These are phyloP conservation scores for Fulmarus glacialis DNA, from an alignment of 2,113 vertebrate species.

Conservation along the genomic window DNA sequence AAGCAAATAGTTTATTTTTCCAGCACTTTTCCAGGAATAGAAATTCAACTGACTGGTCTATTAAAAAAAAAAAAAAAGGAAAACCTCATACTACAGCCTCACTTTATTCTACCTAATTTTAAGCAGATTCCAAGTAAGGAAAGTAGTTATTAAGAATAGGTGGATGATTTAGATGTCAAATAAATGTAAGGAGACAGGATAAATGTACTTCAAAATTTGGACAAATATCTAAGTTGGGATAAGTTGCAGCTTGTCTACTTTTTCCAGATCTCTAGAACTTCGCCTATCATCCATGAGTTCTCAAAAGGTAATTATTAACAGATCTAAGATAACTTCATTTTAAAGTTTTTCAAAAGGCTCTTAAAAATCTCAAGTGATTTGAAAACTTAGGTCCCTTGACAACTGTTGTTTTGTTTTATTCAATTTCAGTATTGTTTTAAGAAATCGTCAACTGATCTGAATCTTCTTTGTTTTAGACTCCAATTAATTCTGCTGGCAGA, in stretches of 20 bases:
- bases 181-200: not conserved
- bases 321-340: not conserved
- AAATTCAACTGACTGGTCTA: not conserved
- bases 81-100: not conserved
- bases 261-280: not conserved
- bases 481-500: not conserved
- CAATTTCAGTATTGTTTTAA: not conserved
- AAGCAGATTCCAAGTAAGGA: not conserved
- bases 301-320: not conserved
- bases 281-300: not conserved
- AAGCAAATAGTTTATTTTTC: not conserved
- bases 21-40: not conserved
- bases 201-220: not conserved
- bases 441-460: not conserved
- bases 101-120: not conserved
- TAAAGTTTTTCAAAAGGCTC: not conserved
- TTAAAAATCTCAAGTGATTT: not conserved
- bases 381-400: not conserved
- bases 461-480: not conserved
- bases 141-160: not conserved
- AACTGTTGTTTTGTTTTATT: not conserved
- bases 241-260: not conserved
- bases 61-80: not conserved
- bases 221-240: not conserved
- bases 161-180: not conserved